Evolutionary conservation across 2,113 vertebrate species (phyloP).

Genomic region (Syngnathus scovelli): DNA sequence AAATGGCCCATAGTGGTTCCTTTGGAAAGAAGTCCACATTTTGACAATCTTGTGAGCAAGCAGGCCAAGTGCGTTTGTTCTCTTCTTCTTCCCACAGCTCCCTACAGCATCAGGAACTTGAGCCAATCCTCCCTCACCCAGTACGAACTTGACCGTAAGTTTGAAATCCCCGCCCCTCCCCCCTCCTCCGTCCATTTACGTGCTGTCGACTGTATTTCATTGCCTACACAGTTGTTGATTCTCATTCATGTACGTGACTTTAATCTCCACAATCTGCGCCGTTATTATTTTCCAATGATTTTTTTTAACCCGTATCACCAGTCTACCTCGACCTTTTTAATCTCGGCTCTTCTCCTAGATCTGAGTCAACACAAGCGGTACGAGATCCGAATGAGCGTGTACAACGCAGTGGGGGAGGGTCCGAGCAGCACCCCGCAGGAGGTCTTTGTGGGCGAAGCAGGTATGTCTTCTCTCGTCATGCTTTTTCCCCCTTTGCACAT

Average conservation of each 20-base stretch:
- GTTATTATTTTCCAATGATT: constrained; percentile 32
- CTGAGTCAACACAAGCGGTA: constrained; percentile 93
- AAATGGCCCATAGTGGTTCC: neutral
- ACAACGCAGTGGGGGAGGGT: constrained; percentile 90
- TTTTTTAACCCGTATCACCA: too few relatives aligned
- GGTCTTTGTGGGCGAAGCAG: constrained; percentile 95
- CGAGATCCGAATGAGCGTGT: constrained; percentile 92
- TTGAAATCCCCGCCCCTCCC: neutral
- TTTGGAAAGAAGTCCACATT: neutral
- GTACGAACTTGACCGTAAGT: constrained; percentile 97
- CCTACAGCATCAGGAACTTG: constrained; percentile 86
- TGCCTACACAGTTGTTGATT: constrained; percentile 20
- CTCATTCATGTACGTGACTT: constrained; percentile 30
- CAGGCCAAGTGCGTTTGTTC: neutral
- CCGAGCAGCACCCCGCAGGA: constrained; percentile 88
- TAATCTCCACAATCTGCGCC: constrained; percentile 39
- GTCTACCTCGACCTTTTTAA: constrained; percentile 22
- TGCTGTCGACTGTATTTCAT: constrained; percentile 18
- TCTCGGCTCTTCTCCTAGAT: constrained; percentile 68
- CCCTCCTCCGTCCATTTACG: constrained; percentile 23
- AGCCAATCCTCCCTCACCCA: constrained; percentile 90
- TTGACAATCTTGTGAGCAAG: neutral
- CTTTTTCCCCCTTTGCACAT: too few relatives aligned
- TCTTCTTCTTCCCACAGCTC: constrained; percentile 64
- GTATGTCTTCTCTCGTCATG: constrained; percentile 66